Evolutionary conservation across 2,797 vertebrate genomes (phyloP), one percentile per base, ranked within the genome.

Genomic region (Poeciliopsis gracilis): DNA sequence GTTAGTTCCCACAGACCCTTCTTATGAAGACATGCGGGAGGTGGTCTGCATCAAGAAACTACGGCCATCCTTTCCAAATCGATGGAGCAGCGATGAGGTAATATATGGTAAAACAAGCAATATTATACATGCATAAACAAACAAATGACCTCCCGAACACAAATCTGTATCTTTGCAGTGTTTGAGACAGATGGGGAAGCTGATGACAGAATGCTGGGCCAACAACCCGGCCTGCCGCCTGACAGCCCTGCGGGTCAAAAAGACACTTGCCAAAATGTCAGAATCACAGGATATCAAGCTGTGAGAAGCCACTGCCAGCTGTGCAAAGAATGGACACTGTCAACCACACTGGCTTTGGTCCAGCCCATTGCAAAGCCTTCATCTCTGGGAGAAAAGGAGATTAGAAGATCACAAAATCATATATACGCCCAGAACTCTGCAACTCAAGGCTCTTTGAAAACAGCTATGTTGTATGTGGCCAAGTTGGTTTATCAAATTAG

Each of bases 201-300:
- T 99, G 87, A 99, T 99, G 97, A 96, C 96, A 12, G 98, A 99
- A 82, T 99, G 97, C 90, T 99, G 98, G 98, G 97, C 97, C 57
- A 97, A 98, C 78, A 99, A 95, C 83, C 98, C 98, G 0, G 97
- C 97, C 5, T 99, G 97, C 16, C 96, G 98, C 28, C 97, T 99
- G 87, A 99, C 98, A 1, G 98, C 97, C 16, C 95, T 99, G 57
- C 94, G 98, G 12, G 97, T 99, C 81, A 99, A 99, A 96, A 99
- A 99, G 86, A 99, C 98, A 3, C 96, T 99, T 78, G 97, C 97
- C 93, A 99, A 98, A 94, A 99, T 99, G 97, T 98, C 97, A 86
- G 98, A 99, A 92, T 98, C 97, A 0, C 98, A 99, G 94, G 98
- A 99, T 87, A 98, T 99, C 90, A 99, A 99, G 88, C 97, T 98